Base-by-base conservation (phyloP, 2,888 invertebrate genomes). In the Onthophagus sagittarius region DNA sequence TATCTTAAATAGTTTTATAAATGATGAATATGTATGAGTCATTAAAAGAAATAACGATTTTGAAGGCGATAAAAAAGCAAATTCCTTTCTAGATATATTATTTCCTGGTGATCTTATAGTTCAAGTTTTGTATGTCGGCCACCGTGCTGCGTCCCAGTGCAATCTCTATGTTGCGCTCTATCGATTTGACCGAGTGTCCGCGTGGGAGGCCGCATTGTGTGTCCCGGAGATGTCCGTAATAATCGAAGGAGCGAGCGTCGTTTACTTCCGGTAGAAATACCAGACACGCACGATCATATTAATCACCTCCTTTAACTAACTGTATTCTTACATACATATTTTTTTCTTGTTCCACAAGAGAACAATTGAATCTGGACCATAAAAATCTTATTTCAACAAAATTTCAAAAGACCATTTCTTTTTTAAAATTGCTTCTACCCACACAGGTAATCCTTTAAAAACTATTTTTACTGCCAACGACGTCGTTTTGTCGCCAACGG, bases 151-250 rank as follows among this genome's bases (percentile, higher is more conserved):
- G n/a, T 67, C 15, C n/a, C 31, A n/a, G 23, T 15, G 67, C 31
- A 32, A 32, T 67, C 63, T 15, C 15, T 15, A 5, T 23, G 31
- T 67, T n/a, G 67, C 14, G 67, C 67, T 67, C 31, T 67, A 67
- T 67, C 67, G 67, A 67, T 67, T 67, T 67, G 67, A 31, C 67
- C 67, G 15, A 67, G n/a, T 67, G 67, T 14, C 15, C 6, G n/a
- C 14, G 67, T 67, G 67, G 67, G 67, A 15, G 67, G 31, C 67
- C 67, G 15, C 23, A 67, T 53, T 53, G 39, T 53, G 11, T 11
- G 39, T 53, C 39, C 39, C 11, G 9, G 39, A 53, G 39, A 53
- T 53, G 39, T 53, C 6, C 39, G 23, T 23, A 23, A 53, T 53
- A 53, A 53, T 53, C 39, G 39, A 53, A 53, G 39, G 39, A 53